phyloP scores from a whole-genome alignment of 2,888 invertebrate genomes.

The Drosophila pseudotalamancana region DNA sequence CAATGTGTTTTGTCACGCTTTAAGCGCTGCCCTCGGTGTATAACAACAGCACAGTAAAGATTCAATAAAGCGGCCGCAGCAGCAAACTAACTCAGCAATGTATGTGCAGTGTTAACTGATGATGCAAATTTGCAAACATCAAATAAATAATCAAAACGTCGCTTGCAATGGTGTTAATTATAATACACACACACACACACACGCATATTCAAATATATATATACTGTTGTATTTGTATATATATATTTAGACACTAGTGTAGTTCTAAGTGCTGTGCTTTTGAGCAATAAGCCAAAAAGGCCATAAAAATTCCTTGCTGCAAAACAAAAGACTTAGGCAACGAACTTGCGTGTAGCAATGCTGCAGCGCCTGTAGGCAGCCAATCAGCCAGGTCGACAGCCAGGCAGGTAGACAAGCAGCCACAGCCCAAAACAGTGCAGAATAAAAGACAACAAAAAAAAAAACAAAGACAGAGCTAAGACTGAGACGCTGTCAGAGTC shows the following conservation, averaged over 20 bases:
- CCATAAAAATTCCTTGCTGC: constrained; percentile 52
- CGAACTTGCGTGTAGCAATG: constrained; percentile 74
- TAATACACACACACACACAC: constrained; percentile 14
- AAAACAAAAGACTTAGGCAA: constrained; percentile 73
- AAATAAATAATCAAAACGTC: constrained; percentile 20
- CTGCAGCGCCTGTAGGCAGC: constrained; percentile 50
- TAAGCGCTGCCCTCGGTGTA: constrained; percentile 68
- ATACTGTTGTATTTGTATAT: no score
- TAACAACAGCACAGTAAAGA: constrained; percentile 12
- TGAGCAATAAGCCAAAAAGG: constrained; percentile 11
- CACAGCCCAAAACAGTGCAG: constrained; percentile 39
- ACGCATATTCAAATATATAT: not conserved
- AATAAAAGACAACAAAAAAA: no score
- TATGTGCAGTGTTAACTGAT: constrained; percentile 63
- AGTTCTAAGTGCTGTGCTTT: constrained; percentile 34
- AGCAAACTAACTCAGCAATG: constrained; percentile 37
- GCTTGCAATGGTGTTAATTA: constrained; percentile 43
- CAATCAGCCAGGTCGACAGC: no score
- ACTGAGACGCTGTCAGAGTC: constrained; percentile 68
- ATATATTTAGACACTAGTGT: not conserved
- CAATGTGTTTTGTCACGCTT: constrained; percentile 84
- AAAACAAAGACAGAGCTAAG: constrained; percentile 21
- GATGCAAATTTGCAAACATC: constrained; percentile 25
- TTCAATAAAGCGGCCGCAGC: constrained; percentile 18
- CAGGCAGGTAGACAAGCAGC: constrained; percentile 11